Evolutionary conservation across 2,113 vertebrate species (phyloP).

Genomic region (Chaetodon trifascialis): DNA sequence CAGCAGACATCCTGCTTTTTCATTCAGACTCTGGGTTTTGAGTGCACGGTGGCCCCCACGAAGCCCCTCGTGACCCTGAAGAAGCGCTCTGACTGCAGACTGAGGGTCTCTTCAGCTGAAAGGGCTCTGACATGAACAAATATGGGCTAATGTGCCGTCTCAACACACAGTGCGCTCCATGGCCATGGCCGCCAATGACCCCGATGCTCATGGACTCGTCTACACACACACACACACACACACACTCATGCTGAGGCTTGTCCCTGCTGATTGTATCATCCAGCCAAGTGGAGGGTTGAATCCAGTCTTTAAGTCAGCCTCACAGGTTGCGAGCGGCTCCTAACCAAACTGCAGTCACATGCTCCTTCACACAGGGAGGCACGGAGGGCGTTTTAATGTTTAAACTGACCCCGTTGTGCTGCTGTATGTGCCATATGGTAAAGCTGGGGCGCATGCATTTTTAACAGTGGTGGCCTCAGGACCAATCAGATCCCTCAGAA

Average conservation of each 20-base stretch:
- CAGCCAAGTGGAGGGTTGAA: constrained; percentile 49
- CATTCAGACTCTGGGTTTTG: neutral
- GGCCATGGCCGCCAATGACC: constrained; percentile 26
- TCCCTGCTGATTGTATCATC: constrained; percentile 33
- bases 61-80: neutral
- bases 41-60: neutral
- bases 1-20: neutral
- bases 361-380: neutral
- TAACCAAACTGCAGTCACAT: neutral
- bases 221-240: constrained; percentile 8
- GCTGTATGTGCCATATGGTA: constrained; percentile 31
- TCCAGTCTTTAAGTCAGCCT: constrained; percentile 10
- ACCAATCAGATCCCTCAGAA: neutral
- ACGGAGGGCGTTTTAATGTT: constrained; percentile 42
- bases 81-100: neutral
- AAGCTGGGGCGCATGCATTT: constrained; percentile 48
- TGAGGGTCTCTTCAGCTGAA: constrained; percentile 1
- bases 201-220: constrained; percentile 22
- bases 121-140: constrained; percentile 30
- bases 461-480: constrained; percentile 31
- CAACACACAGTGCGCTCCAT: constrained; percentile 1
- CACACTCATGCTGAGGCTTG: neutral
- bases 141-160: constrained; percentile 48
- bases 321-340: neutral
- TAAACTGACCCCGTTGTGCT: constrained; percentile 31